Evolutionary conservation across 2,797 vertebrate species (phyloP).

Genomic region (Aeoliscus strigatus): DNA sequence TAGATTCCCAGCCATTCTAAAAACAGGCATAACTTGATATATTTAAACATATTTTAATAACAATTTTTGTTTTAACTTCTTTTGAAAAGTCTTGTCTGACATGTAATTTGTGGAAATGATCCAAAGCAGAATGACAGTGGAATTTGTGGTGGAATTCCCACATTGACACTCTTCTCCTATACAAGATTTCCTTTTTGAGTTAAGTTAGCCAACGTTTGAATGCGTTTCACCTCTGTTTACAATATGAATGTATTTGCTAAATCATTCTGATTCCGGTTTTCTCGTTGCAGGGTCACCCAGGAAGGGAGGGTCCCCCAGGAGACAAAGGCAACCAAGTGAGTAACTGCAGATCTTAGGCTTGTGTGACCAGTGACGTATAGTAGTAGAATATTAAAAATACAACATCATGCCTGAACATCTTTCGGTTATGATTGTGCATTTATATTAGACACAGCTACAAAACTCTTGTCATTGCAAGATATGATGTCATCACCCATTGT

Average conservation of each 20-base stretch:
- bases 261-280: conserved; percentile 23
- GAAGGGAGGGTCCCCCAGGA: conserved; percentile 85
- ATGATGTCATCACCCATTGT: too few species aligned
- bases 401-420: not conserved
- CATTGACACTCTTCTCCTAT: conserved; percentile 21
- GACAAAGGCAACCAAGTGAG: conserved; percentile 88
- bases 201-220: conserved; percentile 31
- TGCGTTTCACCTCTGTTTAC: conserved; percentile 20
- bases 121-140: conserved; percentile 15
- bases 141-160: conserved; percentile 20
- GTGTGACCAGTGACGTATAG: not conserved
- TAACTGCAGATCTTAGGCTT: conserved; percentile 31
- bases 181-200: conserved; percentile 26
- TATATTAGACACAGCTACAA: too few species aligned
- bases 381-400: conserved; percentile 15
- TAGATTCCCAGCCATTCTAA: too few species aligned
- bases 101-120: conserved; percentile 9
- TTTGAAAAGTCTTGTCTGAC: too few species aligned
- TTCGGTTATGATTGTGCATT: too few species aligned
- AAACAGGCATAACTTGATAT: too few species aligned
- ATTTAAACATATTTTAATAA: too few species aligned
- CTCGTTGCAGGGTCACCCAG: conserved; percentile 83
- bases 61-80: too few species aligned
- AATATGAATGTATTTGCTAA: conserved; percentile 4
- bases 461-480: too few species aligned